Evolutionary conservation across 2,797 vertebrate species (phyloP).

Genomic region (Fundulus diaphanus): DNA sequence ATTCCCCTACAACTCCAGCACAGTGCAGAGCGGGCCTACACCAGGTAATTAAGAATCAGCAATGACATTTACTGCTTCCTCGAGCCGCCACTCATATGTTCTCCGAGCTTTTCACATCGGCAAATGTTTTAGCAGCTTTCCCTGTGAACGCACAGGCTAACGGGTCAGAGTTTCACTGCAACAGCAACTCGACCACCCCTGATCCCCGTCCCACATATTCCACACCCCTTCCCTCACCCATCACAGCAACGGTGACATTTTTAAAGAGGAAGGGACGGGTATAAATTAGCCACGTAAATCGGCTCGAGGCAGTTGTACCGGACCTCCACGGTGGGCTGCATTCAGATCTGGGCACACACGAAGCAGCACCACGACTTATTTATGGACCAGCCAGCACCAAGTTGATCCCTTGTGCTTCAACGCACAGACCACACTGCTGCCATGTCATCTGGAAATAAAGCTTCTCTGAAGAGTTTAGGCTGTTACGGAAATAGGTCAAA

Average conservation of each 20-base stretch:
- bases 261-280: slow-evolving; percentile 63
- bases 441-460: slow-evolving; percentile 55
- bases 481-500: background rate
- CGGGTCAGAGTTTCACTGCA: slow-evolving; percentile 44
- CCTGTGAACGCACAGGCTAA: slow-evolving; percentile 44
- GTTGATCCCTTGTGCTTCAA: slow-evolving; percentile 50
- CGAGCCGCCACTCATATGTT: slow-evolving; percentile 41
- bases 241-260: slow-evolving; percentile 49
- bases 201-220: slow-evolving; percentile 10
- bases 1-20: slow-evolving; percentile 32
- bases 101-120: slow-evolving; percentile 60
- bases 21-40: slow-evolving; percentile 31
- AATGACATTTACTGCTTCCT: slow-evolving; percentile 78
- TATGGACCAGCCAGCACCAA: slow-evolving; percentile 57
- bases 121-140: slow-evolving; percentile 68
- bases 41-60: slow-evolving; percentile 64
- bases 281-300: slow-evolving; percentile 69
- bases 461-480: slow-evolving; percentile 26
- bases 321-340: slow-evolving; percentile 47
- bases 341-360: slow-evolving; percentile 39
- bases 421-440: slow-evolving; percentile 49
- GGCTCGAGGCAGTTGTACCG: slow-evolving; percentile 43
- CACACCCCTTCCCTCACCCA: slow-evolving; percentile 41
- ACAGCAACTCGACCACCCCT: slow-evolving; percentile 12
- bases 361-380: slow-evolving; percentile 60